These are phyloP conservation scores for Leptura quadrifasciata DNA, from an alignment of 2,888 invertebrate genomes.

Conservation along the genomic window DNA sequence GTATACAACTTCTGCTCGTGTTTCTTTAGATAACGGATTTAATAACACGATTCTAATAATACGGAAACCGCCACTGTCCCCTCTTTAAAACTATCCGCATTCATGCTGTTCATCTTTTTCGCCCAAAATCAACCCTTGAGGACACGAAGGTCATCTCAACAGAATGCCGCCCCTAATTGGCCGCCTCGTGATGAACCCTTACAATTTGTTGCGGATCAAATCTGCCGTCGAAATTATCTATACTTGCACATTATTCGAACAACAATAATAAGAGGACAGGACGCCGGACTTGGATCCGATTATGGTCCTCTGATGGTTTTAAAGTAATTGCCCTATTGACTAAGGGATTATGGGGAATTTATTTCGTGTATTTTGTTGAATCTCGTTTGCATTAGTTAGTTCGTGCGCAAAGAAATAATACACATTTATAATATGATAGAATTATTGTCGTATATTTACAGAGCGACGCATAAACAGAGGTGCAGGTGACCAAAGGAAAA, in stretches of 20 bases:
- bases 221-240: conserved; percentile 56
- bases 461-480: too few species aligned
- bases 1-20: too few species aligned
- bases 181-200: conserved; percentile 56
- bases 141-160: conserved; percentile 34
- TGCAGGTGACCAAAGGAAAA: too few species aligned
- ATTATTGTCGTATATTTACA: too few species aligned
- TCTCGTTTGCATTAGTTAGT: neutral
- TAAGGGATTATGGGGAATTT: conserved; percentile 1
- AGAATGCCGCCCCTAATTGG: conserved; percentile 56
- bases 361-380: neutral
- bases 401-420: too few species aligned
- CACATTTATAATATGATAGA: too few species aligned
- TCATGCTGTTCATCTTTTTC: conserved; percentile 23
- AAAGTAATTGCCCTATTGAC: conserved; percentile 27
- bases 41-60: conserved; percentile 19
- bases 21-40: too few species aligned
- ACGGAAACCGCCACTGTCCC: conserved; percentile 21
- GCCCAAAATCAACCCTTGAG: conserved; percentile 32
- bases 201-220: conserved; percentile 59
- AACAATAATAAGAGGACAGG: conserved; percentile 51
- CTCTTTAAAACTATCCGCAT: neutral
- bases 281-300: conserved; percentile 51
- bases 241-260: conserved; percentile 45
- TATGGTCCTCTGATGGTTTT: conserved; percentile 47